Evolutionary conservation across 1,140 invertebrate species (phyloP).

Genomic region (Meloidogyne hapla): DNA sequence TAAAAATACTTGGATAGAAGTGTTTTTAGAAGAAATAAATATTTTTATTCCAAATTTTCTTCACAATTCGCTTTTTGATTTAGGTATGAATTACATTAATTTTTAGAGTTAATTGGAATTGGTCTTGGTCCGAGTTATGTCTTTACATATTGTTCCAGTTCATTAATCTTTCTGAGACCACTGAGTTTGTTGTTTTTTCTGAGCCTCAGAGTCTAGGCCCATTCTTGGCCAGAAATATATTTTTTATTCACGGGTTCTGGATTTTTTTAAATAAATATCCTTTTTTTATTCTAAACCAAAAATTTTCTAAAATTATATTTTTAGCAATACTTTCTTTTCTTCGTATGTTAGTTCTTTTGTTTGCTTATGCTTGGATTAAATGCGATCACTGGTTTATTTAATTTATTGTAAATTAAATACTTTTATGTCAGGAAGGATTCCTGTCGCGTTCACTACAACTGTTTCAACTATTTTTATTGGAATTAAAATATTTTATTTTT

Average conservation of each 20-base stretch:
- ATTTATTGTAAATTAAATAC: conserved; percentile 16
- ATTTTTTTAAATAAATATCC: too few species aligned
- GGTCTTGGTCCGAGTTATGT: too few species aligned
- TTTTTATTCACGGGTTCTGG: too few species aligned
- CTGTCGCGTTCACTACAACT: conserved; percentile 43
- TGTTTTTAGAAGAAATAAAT: conserved; percentile 45
- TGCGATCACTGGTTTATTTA: conserved; percentile 41
- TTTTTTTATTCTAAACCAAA: neutral
- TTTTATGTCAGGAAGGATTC: conserved; percentile 14
- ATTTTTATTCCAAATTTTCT: conserved; percentile 44
- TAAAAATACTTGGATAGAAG: conserved; percentile 30
- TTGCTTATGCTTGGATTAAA: conserved; percentile 37
- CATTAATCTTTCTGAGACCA: too few species aligned
- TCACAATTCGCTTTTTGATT: conserved; percentile 46
- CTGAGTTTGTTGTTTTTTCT: too few species aligned
- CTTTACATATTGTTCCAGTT: too few species aligned
- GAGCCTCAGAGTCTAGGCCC: too few species aligned
- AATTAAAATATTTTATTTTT: conserved; percentile 55
- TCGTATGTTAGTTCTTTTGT: conserved; percentile 39
- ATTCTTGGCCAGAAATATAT: too few species aligned
- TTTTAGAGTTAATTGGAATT: too few species aligned
- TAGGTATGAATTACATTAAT: neutral
- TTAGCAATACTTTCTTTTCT: conserved; percentile 43
- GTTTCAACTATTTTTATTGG: conserved; percentile 49
- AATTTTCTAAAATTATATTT: neutral